Base-by-base conservation (phyloP, 2,888 invertebrate genomes). In the Macrosoma leucophasiata region DNA sequence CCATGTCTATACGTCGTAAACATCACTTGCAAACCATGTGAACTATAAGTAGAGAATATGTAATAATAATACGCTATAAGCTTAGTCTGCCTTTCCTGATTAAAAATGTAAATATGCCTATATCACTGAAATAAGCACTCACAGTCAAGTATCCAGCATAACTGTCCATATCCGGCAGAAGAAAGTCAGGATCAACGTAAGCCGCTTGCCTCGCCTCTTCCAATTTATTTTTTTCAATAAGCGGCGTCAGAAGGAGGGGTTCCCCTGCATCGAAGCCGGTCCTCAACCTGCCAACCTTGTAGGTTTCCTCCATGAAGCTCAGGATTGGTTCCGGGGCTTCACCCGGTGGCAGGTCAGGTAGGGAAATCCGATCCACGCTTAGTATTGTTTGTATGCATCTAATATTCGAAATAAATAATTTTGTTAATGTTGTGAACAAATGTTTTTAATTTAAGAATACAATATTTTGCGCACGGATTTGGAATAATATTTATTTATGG, bases 241-340 rank as follows among this genome's bases (percentile, higher is more conserved):
- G 77, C 0, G 87, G 86, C 0, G 87, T 86, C 6, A 89, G 71
- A 9, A 87, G 79, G 1, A 89, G 60, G 0, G 87, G 86, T 1
- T 79, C 56, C 0, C 88, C 88, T 0, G 84, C 72, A 3, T 70
- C 74, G 19, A 43, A 58, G 2, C 54, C 43, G 1, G 64, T 33
- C 13, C 73, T 56, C 2, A 49, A 58, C 1, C 67, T 54, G 2
- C 71, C 69, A 3, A 60, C 38, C 27, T 55, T 55, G 53, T 84
- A 84, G 0, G 71, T 72, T 3, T 47, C 52, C 44, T 84, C 84
- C 77, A 79, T 76, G 52, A 82, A 81, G 2, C 64, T 61, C 0
- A 79, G 56, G 29, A 84, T 74, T 0, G 84, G 81, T 22, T 84
- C 84, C 0, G 84, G 79, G 1, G 84, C 81, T 36, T 81, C 81